Conservation (phyloP, 2,113 vertebrate species). For the Boulengeromyrus knoepffleri region DNA sequence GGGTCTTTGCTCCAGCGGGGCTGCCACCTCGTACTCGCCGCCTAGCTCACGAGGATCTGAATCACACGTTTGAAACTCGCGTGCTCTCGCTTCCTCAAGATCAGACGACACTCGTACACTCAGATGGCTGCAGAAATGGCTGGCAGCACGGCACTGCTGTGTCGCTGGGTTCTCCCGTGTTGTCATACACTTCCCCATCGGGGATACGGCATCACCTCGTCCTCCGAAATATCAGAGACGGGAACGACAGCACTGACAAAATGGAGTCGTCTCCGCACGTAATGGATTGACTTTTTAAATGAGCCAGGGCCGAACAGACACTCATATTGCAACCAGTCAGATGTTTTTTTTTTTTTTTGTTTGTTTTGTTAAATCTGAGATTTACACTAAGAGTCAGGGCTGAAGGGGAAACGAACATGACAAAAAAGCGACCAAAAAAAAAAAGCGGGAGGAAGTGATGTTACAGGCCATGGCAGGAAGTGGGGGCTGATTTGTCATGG, state of each 20-base stretch:
- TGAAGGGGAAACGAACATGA: background rate
- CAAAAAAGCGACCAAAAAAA: conserved; percentile 20
- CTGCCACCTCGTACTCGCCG: background rate
- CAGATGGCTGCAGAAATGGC: background rate
- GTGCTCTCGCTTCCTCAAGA: background rate
- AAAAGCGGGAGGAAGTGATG: conserved; percentile 45
- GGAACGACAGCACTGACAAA: background rate
- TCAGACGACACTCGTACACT: background rate
- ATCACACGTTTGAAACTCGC: background rate
- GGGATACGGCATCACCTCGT: background rate
- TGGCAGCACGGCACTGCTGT: background rate
- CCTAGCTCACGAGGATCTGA: background rate
- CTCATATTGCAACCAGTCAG: background rate
- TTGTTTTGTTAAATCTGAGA: conserved; percentile 18
- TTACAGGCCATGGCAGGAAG: conserved; percentile 63
- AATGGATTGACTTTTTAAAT: conserved; percentile 1
- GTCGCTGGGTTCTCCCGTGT: background rate
- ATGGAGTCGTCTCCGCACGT: background rate
- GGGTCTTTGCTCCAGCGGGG: background rate
- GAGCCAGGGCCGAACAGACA: background rate
- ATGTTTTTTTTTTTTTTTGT: background rate
- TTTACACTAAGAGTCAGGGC: conserved; percentile 9
- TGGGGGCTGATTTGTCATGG: conserved; percentile 26
- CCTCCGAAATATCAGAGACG: background rate
- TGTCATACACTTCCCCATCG: background rate